These are phyloP conservation scores for Hylaeus volcanicus DNA, from an alignment of 1,140 invertebrate genomes.

Conservation along the genomic window DNA sequence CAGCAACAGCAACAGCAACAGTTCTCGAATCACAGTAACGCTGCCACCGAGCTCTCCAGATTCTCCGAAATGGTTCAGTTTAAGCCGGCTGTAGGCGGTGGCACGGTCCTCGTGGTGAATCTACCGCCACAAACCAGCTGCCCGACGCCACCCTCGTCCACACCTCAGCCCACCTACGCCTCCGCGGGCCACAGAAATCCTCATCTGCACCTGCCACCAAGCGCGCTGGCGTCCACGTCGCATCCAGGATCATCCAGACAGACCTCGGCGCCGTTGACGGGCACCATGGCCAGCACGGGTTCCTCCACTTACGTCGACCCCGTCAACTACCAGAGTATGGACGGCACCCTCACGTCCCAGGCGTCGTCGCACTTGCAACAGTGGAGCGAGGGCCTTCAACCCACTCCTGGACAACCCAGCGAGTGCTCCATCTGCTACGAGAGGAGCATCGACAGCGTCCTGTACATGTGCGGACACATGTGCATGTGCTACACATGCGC, in stretches of 20 bases:
- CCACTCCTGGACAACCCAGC: conserved; percentile 75
- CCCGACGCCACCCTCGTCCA: conserved; percentile 71
- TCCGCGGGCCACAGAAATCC: conserved; percentile 46
- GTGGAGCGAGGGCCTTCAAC: conserved; percentile 77
- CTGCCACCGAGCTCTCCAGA: conserved; percentile 77
- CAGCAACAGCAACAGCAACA: conserved; percentile 69
- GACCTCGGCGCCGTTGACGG: conserved; percentile 72
- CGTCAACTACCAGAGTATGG: conserved; percentile 74
- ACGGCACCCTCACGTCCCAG: conserved; percentile 70
- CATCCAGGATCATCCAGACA: conserved; percentile 63
- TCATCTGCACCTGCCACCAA: conserved; percentile 35
- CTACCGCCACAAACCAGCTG: conserved; percentile 83
- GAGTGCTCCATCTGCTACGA: conserved; percentile 98
- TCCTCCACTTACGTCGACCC: conserved; percentile 82
- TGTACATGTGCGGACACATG: conserved; percentile 99
- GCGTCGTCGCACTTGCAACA: conserved; percentile 74
- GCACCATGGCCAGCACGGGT: conserved; percentile 76
- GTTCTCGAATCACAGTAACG: conserved; percentile 72
- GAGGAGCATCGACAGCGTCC: conserved; percentile 93
- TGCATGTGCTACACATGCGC: conserved; percentile 99
- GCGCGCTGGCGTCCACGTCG: conserved; percentile 52
- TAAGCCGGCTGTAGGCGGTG: conserved; percentile 83
- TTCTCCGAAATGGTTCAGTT: conserved; percentile 84
- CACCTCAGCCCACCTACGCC: conserved; percentile 67
- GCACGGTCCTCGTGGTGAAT: conserved; percentile 89